A percentile compares a stretch with the other conserved stretches of the same genome.
Evolutionary conservation across 2,113 vertebrate genomes (phyloP).

Genomic region (Nyctereutes procyonoides): DNA sequence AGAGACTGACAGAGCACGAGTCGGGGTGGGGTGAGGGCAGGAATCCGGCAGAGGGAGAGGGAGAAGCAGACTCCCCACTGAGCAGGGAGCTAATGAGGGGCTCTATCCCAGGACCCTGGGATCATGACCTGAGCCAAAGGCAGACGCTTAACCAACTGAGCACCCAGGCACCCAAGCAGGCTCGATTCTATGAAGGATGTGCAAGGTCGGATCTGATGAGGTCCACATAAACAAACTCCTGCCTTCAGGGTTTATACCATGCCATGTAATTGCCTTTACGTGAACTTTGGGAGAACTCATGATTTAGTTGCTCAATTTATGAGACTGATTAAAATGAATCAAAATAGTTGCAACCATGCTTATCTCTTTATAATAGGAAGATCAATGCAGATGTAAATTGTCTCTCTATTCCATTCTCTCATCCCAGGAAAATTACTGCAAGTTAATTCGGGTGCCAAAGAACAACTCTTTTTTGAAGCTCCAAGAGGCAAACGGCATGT

Average conservation of each 20-base stretch:
- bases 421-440: constrained; percentile 95
- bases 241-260: neutral
- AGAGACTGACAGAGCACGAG: too few relatives aligned
- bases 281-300: neutral
- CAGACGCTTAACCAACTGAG: too few relatives aligned
- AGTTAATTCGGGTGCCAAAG: constrained; percentile 98
- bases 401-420: constrained; percentile 60
- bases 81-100: too few relatives aligned
- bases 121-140: too few relatives aligned
- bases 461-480: constrained; percentile 98
- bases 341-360: neutral
- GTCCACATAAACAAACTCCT: neutral
- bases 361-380: constrained; percentile 46
- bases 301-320: neutral
- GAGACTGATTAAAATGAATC: constrained; percentile 48
- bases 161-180: neutral
- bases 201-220: constrained; percentile 25
- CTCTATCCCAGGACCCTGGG: too few relatives aligned
- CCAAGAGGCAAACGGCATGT: constrained; percentile 94
- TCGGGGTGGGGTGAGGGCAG: too few relatives aligned
- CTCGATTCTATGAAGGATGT: neutral
- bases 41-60: too few relatives aligned
- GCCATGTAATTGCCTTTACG: neutral
- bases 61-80: too few relatives aligned
- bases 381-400: constrained; percentile 51